Conservation (phyloP, 2,113 vertebrate species). For the Alethe diademata region DNA sequence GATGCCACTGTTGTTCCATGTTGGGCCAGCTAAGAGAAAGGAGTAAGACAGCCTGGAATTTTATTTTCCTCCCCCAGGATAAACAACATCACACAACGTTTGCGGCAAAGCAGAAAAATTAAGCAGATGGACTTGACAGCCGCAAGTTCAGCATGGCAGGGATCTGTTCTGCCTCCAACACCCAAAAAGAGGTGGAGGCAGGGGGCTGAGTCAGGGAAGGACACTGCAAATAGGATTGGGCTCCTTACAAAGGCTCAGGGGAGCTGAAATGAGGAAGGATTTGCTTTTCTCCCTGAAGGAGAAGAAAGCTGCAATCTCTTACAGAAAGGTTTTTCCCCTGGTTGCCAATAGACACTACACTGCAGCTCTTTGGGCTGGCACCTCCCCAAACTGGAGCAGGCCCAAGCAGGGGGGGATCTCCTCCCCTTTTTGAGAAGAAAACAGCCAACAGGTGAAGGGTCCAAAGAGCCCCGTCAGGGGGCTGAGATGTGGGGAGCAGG, state of each 20-base stretch:
- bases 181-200: neutral
- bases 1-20: conserved; percentile 44
- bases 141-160: fast-evolving
- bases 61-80: neutral
- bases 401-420: neutral
- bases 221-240: neutral
- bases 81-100: neutral
- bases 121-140: neutral
- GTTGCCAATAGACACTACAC: neutral
- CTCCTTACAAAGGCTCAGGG: neutral
- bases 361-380: fast-evolving
- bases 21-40: neutral
- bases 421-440: neutral
- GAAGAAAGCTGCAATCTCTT: neutral
- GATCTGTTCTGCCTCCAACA: neutral
- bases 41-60: neutral
- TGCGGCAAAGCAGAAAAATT: neutral
- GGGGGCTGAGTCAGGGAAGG: neutral
- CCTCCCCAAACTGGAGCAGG: neutral
- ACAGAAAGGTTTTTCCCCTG: neutral
- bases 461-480: neutral
- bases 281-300: neutral
- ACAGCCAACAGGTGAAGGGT: neutral
- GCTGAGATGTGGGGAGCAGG: neutral
- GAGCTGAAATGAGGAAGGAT: fast-evolving